Base-by-base conservation (phyloP, 1,140 invertebrate species). In the Heliconius hewitsoni region DNA sequence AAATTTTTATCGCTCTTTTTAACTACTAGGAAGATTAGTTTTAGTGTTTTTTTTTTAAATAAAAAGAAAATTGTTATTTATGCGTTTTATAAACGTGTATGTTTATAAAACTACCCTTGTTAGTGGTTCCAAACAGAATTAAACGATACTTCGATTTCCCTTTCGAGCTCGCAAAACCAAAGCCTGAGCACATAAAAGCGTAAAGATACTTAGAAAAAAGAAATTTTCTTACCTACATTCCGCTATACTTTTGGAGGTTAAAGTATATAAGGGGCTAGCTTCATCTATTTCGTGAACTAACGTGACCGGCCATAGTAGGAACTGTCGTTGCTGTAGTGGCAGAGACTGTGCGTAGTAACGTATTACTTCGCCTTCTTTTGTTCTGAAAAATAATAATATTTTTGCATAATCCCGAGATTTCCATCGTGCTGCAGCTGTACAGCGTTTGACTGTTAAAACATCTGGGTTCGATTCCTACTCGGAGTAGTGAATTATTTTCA, bases 301-400 rank as follows among this genome's bases (percentile, higher is more conserved):
- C 0, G 90, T 94, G 13, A 95, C 93, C 0, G 95, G 95, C 94
- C 94, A 95, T 30, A 95, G 88, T 13, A 95, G 87, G 77, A 94
- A 93, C 84, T 93, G 91, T 0, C 88, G 82, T 76, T 93, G 90
- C 70, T 92, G 89, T 2, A 93, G 85, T 3, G 79, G 50, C 71
- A 93, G 78, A 2, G 75, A 82, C 8, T 83, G 82, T 0, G 92
- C 90, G 82, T 87, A 91, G 85, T 93, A 92, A 1, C 91, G 86
- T 18, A 94, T 86, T 42, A 90, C 84, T 77, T 93, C 91, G 37
- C 91, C 90, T 85, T 94, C 91, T 76, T 92, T 91, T 11, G 91
- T 93, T 75, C 91, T 94, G 80, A 18, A 85, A 84, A 55, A 55
- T 66, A 27, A 27, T 18, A 30, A n/a, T 60, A 60, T 3, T 60